A percentile compares a stretch with the other conserved stretches of the same genome.
phyloP scores from a whole-genome alignment of 2,113 vertebrate genomes.

The Rhinoptilus africanus region DNA sequence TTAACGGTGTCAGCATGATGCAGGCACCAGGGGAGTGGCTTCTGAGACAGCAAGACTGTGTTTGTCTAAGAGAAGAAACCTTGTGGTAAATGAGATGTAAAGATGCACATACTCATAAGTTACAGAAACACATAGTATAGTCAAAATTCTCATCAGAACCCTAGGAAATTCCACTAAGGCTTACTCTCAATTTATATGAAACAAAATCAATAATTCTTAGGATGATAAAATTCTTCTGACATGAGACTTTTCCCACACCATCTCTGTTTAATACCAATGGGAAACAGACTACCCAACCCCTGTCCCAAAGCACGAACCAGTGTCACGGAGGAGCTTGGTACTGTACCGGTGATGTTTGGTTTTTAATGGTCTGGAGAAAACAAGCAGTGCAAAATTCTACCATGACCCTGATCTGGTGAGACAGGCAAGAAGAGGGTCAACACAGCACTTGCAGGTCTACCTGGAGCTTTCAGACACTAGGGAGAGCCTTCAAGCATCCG shows the following conservation, averaged over 20 bases:
- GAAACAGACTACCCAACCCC: not conserved
- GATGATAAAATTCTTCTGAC: not conserved
- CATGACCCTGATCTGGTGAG: not conserved
- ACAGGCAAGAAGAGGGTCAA: not conserved
- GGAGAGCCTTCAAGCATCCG: not conserved
- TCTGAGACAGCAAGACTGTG: not conserved
- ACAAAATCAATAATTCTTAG: not conserved
- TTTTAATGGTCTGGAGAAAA: not conserved
- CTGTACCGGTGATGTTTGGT: accelerated
- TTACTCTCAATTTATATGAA: not conserved
- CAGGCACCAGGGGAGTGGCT: not conserved
- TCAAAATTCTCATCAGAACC: not conserved
- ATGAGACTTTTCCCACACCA: not conserved
- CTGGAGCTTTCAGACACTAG: not conserved
- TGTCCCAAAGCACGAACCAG: not conserved
- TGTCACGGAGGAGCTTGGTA: not conserved
- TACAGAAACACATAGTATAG: not conserved
- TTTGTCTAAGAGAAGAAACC: not conserved
- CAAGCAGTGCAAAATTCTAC: not conserved
- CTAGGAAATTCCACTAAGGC: not conserved
- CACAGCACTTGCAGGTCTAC: not conserved
- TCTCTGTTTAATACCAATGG: not conserved
- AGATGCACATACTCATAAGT: not conserved
- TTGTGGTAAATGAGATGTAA: not conserved
- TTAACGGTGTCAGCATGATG: not conserved